A percentile compares a stretch with the other conserved stretches of the same genome.
These are phyloP conservation scores for Megalopta genalis DNA, from an alignment of 1,140 invertebrate species.

Conservation along the genomic window DNA sequence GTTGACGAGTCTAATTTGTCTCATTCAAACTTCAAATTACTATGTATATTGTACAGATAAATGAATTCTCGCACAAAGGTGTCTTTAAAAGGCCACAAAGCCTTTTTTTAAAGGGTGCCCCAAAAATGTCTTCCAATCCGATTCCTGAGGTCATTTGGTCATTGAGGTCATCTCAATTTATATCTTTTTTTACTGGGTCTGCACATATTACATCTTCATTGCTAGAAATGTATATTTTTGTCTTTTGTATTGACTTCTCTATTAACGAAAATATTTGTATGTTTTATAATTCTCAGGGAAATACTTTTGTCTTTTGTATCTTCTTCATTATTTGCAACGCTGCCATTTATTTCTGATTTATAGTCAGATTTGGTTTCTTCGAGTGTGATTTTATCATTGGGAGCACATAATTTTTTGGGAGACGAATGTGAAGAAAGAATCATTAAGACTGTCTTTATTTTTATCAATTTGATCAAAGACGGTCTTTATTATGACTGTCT, in stretches of 20 bases:
- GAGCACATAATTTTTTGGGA: slow-evolving; percentile 53
- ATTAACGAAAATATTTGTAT: slow-evolving; percentile 1
- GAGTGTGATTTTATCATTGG: slow-evolving; percentile 19
- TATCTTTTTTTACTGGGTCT: neutral
- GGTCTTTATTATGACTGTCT: too few relatives aligned
- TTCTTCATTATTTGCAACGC: neutral
- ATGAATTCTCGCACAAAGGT: too few relatives aligned
- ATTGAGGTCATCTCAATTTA: neutral
- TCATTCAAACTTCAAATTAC: too few relatives aligned
- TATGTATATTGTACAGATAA: too few relatives aligned
- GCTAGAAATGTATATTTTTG: neutral
- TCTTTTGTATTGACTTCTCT: neutral
- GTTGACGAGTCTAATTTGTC: too few relatives aligned
- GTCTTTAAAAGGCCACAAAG: too few relatives aligned
- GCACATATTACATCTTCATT: slow-evolving; percentile 6
- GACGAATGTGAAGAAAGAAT: slow-evolving; percentile 33
- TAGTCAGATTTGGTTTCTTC: slow-evolving; percentile 6
- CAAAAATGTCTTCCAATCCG: too few relatives aligned
- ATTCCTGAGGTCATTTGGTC: too few relatives aligned
- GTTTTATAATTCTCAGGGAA: neutral
- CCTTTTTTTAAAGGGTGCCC: too few relatives aligned
- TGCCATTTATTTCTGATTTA: slow-evolving; percentile 35
- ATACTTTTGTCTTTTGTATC: too few relatives aligned
- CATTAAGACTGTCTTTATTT: slow-evolving; percentile 16
- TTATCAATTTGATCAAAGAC: too few relatives aligned